Percentiles rank a stretch among this genome's conserved stretches.
Evolutionary conservation across 37 sponge, comb jelly and placozoan species (phyloP).

Genomic region (Chondrosia reniformis): DNA sequence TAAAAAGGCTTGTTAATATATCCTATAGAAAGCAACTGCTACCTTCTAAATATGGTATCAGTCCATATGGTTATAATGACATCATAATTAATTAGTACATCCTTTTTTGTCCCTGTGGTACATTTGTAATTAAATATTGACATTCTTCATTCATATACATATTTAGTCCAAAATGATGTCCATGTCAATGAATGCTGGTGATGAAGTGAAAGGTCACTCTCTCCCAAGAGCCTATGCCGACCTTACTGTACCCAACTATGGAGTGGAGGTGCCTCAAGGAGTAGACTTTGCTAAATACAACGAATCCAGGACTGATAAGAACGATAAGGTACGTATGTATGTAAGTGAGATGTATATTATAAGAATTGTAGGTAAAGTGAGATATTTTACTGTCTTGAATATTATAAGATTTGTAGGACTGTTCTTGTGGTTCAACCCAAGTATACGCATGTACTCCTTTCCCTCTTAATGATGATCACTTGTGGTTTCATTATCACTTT

Average conservation of each 20-base stretch:
- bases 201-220: neutral
- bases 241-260: slow-evolving; percentile 19
- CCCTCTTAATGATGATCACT: neutral
- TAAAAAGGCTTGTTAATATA: no score
- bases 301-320: neutral
- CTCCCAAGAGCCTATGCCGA: slow-evolving; percentile 4
- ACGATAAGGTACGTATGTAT: neutral
- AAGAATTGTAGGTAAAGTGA: neutral
- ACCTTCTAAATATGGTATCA: no score
- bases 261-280: slow-evolving; percentile 21
- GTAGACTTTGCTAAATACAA: slow-evolving; percentile 19
- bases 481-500: neutral
- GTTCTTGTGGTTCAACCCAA: no score
- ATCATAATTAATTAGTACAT: neutral
- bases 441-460: neutral
- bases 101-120: neutral
- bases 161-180: slow-evolving; percentile 2
- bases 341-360: neutral
- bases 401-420: no score
- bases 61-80: neutral
- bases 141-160: no score
- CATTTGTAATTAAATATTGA: no score
- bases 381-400: neutral
- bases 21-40: no score
- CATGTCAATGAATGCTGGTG: neutral